Conservation (phyloP, 2,888 invertebrate genomes). For the Vandiemenella viatica region DNA sequence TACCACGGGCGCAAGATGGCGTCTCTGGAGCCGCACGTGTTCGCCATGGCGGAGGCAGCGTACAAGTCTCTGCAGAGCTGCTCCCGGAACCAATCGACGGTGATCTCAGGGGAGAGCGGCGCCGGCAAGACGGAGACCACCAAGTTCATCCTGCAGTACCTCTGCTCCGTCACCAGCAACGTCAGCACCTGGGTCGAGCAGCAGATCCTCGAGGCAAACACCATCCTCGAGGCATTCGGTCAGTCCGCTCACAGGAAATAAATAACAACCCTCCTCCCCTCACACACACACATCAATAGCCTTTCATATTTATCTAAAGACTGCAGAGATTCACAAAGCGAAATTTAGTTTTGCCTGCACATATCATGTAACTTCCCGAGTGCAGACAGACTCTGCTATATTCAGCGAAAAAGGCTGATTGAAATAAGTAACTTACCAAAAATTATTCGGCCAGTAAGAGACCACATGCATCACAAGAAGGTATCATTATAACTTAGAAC, state of each 20-base stretch:
- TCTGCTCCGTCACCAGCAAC: slow-evolving; percentile 69
- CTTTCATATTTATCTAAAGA: too few relatives aligned
- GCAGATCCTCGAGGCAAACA: slow-evolving; percentile 86
- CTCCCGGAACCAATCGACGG: slow-evolving; percentile 58
- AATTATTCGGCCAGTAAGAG: too few relatives aligned
- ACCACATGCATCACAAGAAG: too few relatives aligned
- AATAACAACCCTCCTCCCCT: too few relatives aligned
- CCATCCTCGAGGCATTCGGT: slow-evolving; percentile 87
- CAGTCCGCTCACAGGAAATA: slow-evolving; percentile 54
- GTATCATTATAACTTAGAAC: too few relatives aligned
- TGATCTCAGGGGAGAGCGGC: slow-evolving; percentile 85
- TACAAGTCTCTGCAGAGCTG: slow-evolving; percentile 56
- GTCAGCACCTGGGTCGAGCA: slow-evolving; percentile 88
- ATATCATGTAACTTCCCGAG: too few relatives aligned
- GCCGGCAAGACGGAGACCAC: slow-evolving; percentile 91
- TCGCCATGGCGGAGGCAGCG: slow-evolving; percentile 79
- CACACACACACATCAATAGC: too few relatives aligned
- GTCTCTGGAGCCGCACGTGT: slow-evolving; percentile 71
- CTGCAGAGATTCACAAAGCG: too few relatives aligned
- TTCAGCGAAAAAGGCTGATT: too few relatives aligned
- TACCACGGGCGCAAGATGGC: slow-evolving; percentile 75
- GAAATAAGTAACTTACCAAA: too few relatives aligned
- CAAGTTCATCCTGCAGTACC: slow-evolving; percentile 78
- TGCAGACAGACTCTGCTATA: too few relatives aligned
- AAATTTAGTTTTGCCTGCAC: too few relatives aligned